Conservation (phyloP, 1,140 invertebrate genomes). For the Bombus terrestris region DNA sequence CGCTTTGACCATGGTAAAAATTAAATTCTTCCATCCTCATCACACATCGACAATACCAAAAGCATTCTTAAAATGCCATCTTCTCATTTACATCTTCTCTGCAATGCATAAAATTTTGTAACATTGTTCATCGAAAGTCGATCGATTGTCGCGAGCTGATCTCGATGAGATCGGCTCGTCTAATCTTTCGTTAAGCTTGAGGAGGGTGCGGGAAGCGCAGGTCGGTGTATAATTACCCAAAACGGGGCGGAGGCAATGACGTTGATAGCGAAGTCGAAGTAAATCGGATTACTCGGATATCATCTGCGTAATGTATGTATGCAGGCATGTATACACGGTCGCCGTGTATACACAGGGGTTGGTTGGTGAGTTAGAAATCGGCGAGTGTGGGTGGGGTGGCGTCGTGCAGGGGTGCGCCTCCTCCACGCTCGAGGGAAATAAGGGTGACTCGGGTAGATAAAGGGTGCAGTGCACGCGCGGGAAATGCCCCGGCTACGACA, state of each 20-base stretch:
- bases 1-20: too few species aligned
- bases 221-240: conserved; percentile 78
- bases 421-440: conserved; percentile 71
- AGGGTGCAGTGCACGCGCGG: conserved; percentile 78
- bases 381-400: neutral
- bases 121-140: neutral
- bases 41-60: too few species aligned
- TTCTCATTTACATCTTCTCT: neutral
- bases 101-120: neutral
- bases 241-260: conserved; percentile 71
- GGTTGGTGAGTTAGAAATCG: conserved; percentile 57
- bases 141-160: conserved; percentile 29
- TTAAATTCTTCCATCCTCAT: too few species aligned
- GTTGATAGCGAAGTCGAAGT: conserved; percentile 82
- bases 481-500: conserved; percentile 76
- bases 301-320: conserved; percentile 82
- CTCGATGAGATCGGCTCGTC: conserved; percentile 42
- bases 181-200: conserved; percentile 72
- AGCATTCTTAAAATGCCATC: neutral
- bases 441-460: conserved; percentile 81
- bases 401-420: conserved; percentile 50
- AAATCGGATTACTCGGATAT: conserved; percentile 83
- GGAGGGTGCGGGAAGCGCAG: conserved; percentile 47
- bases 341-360: conserved; percentile 60
- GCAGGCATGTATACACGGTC: conserved; percentile 71